A percentile compares a stretch with the other conserved stretches of the same genome.
Evolutionary conservation across 2,888 invertebrate genomes (phyloP).

Genomic region (Copidosoma aretas): DNA sequence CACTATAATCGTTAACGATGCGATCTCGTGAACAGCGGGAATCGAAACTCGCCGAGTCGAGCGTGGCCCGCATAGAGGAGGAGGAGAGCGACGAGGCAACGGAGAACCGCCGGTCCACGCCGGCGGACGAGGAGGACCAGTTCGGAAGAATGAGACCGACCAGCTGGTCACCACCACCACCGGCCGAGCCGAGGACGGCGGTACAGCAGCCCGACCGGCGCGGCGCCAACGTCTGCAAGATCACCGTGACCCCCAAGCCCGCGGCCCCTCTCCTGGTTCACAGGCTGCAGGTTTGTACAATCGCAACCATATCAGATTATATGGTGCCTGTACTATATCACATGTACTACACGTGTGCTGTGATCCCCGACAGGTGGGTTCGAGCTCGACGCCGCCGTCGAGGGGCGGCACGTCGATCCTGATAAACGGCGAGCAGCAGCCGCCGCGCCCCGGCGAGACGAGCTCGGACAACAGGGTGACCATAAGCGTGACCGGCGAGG

Average conservation of each 20-base stretch:
- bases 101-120: not conserved
- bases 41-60: constrained; percentile 22
- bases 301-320: too few species aligned
- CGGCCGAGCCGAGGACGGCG: not conserved
- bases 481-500: constrained; percentile 61
- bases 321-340: too few species aligned
- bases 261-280: constrained; percentile 51
- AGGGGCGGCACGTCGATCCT: constrained; percentile 71
- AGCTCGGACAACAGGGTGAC: constrained; percentile 61
- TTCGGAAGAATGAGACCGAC: constrained; percentile 58
- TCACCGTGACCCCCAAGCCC: constrained; percentile 49
- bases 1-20: not conserved
- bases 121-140: constrained; percentile 46
- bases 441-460: constrained; percentile 3
- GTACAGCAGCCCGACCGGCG: constrained; percentile 5
- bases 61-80: constrained; percentile 23
- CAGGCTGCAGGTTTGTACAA: constrained; percentile 58
- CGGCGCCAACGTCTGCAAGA: constrained; percentile 55
- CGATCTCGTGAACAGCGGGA: constrained; percentile 11
- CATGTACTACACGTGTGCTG: too few species aligned
- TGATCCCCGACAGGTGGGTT: constrained; percentile 41
- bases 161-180: constrained; percentile 59
- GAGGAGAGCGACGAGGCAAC: constrained; percentile 22
- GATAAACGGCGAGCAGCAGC: constrained; percentile 54
- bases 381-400: not conserved